Conservation (phyloP, 1,140 invertebrate genomes). For the Dolichoris vasculosae region DNA sequence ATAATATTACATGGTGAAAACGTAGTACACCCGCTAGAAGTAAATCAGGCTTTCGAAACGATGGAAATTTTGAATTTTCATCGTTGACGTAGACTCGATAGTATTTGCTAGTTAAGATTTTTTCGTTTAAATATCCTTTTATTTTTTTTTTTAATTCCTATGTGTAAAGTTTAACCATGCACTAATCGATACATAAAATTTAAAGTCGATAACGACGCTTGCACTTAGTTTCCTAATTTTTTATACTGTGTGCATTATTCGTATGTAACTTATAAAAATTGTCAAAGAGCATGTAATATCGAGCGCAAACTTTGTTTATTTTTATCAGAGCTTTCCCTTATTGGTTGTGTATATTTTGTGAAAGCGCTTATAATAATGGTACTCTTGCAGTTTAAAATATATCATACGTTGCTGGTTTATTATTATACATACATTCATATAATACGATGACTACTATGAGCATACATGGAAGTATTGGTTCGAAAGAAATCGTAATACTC, state of each 20-base stretch:
- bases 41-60: not conserved
- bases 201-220: constrained; percentile 26
- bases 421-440: not conserved
- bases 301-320: constrained; percentile 12
- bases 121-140: not conserved
- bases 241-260: constrained; percentile 28
- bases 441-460: constrained; percentile 12
- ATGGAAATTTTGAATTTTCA: not conserved
- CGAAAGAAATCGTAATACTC: too few species aligned
- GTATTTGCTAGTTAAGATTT: not conserved
- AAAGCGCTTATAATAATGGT: constrained; percentile 25
- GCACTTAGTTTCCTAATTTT: constrained; percentile 40
- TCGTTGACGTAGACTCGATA: not conserved
- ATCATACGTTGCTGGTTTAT: not conserved
- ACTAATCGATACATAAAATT: constrained; percentile 41
- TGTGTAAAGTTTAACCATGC: constrained; percentile 48
- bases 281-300: constrained; percentile 32
- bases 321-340: constrained; percentile 24
- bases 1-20: not conserved
- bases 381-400: constrained; percentile 3
- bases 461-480: not conserved
- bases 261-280: not conserved
- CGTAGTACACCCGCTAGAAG: not conserved
- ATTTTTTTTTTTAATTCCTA: constrained; percentile 15
- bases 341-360: constrained; percentile 41